Evolutionary conservation across 2,888 invertebrate species (phyloP).

Genomic region (Platycheirus albimanus): DNA sequence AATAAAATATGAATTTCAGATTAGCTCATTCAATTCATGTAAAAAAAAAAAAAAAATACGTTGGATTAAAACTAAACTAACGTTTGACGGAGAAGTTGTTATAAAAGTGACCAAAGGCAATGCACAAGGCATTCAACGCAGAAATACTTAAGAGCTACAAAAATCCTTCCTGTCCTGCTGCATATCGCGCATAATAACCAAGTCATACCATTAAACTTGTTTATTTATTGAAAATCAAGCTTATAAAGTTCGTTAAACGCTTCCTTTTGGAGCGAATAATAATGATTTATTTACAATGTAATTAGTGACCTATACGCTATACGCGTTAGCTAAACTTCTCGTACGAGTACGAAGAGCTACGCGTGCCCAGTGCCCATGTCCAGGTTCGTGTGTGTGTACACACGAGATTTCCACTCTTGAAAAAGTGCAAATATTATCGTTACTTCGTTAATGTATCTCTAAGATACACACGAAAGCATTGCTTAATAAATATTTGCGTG

Average conservation of each 20-base stretch:
- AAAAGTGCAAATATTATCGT: constrained; percentile 56
- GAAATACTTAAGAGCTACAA: no score
- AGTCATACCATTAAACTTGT: constrained; percentile 32
- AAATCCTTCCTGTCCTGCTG: constrained; percentile 22
- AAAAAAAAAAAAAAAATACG: neutral
- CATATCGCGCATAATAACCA: constrained; percentile 23
- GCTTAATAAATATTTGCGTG: constrained; percentile 67
- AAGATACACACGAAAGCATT: constrained; percentile 41
- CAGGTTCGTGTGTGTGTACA: constrained; percentile 14
- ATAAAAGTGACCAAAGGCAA: neutral
- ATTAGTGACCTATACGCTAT: constrained; percentile 48
- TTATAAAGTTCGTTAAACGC: constrained; percentile 45
- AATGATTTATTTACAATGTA: constrained; percentile 66
- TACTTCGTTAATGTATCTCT: constrained; percentile 50
- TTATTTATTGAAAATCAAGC: constrained; percentile 43
- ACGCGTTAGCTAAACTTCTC: no score
- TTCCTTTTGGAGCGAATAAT: constrained; percentile 52
- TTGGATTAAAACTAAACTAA: constrained; percentile 62
- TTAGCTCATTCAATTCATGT: constrained; percentile 31
- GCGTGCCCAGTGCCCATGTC: no score
- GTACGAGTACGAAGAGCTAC: no score
- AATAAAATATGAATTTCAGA: constrained; percentile 58
- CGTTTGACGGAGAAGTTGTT: neutral
- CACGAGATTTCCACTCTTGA: constrained; percentile 35
- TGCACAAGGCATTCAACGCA: no score